Conservation (phyloP, 2,888 invertebrate species). For the Apamea anceps region DNA sequence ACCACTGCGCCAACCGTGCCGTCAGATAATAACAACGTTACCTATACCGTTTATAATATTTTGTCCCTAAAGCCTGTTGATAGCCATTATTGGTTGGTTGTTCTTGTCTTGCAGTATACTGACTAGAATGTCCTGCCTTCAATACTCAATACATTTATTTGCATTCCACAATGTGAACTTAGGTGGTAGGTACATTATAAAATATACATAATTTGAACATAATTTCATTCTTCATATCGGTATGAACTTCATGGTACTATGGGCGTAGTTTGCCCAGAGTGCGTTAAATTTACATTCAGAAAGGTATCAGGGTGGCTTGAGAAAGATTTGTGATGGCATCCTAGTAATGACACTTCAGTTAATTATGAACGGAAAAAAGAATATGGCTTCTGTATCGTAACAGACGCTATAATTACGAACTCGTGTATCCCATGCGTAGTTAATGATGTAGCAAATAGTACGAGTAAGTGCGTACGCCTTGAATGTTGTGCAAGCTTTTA, state of each 20-base stretch:
- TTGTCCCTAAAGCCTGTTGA: not conserved
- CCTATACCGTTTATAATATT: not conserved
- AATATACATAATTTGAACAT: too few relatives aligned
- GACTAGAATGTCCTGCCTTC: not conserved
- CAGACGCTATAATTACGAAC: slow-evolving; percentile 15
- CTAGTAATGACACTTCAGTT: not conserved
- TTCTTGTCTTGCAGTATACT: not conserved
- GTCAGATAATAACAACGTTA: not conserved
- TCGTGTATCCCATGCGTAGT: slow-evolving; percentile 6
- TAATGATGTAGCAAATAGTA: slow-evolving; percentile 32
- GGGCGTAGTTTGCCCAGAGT: not conserved
- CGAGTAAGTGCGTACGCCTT: slow-evolving; percentile 17
- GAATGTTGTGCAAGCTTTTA: slow-evolving; percentile 43
- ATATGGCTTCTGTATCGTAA: not conserved
- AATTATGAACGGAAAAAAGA: not conserved
- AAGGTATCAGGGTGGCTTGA: not conserved
- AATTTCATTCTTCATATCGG: not conserved
- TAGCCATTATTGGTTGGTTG: not conserved
- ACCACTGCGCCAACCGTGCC: too few relatives aligned
- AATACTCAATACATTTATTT: too few relatives aligned
- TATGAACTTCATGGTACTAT: not conserved
- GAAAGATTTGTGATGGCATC: not conserved
- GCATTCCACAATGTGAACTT: too few relatives aligned
- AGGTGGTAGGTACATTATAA: too few relatives aligned
- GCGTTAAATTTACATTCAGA: not conserved